phyloP scores from a whole-genome alignment of 2,797 vertebrate species.

The Pangasius sanitwongsei region DNA sequence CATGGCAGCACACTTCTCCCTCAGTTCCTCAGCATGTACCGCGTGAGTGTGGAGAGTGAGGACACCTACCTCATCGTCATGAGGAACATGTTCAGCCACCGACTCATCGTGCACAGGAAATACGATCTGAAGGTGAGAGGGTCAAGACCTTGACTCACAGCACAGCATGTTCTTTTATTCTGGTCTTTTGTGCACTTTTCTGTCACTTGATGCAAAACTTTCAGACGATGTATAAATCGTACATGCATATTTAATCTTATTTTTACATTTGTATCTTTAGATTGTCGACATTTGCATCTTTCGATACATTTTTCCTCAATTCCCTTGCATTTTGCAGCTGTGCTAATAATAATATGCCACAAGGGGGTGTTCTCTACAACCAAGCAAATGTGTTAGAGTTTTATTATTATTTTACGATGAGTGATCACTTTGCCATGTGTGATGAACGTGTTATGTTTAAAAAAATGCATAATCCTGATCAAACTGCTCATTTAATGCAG shows the following conservation, averaged over 20 bases:
- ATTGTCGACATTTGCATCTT: neutral
- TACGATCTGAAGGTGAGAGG: conserved; percentile 91
- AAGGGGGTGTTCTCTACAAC: conserved; percentile 3
- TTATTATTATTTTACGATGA: neutral
- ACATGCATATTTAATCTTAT: neutral
- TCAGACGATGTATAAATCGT: neutral
- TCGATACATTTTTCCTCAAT: neutral
- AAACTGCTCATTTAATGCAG: conserved; percentile 65
- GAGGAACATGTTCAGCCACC: conserved; percentile 95
- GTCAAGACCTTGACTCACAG: neutral
- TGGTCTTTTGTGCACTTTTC: neutral
- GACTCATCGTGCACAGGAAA: conserved; percentile 89
- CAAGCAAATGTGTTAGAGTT: neutral
- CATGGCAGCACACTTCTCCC: conserved; percentile 91
- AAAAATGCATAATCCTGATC: neutral
- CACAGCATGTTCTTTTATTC: too few species aligned
- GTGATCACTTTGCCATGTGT: neutral
- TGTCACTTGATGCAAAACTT: neutral
- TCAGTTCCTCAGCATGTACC: conserved; percentile 95
- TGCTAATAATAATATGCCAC: neutral
- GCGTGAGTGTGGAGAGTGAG: conserved; percentile 89
- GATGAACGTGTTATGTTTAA: neutral
- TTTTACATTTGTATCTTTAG: neutral
- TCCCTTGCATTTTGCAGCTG: neutral
- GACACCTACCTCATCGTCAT: conserved; percentile 93